Percentiles rank a stretch among this genome's conserved stretches.
Conservation (phyloP, 23 tunicate genomes). For the Clavelina lepadiformis region DNA sequence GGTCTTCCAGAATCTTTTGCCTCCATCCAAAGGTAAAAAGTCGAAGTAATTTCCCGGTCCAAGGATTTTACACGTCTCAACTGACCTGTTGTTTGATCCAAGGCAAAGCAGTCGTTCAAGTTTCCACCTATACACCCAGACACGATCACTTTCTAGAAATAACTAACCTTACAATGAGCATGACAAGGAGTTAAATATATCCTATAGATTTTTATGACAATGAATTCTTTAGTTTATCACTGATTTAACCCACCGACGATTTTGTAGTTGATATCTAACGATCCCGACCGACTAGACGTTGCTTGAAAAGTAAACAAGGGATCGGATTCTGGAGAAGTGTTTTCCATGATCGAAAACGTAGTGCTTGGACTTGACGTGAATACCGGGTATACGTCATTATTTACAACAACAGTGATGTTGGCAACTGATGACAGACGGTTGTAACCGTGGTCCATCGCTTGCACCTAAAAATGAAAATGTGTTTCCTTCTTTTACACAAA, state of each 20-base stretch:
- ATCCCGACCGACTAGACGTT: background rate
- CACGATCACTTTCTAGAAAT: too few species aligned
- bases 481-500: background rate
- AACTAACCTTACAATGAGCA: too few species aligned
- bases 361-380: conserved; percentile 3
- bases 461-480: conserved; percentile 3
- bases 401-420: conserved; percentile 9
- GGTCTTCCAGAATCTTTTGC: conserved; percentile 27
- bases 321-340: conserved; percentile 3
- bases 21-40: conserved; percentile 30
- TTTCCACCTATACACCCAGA: conserved; percentile 46
- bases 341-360: conserved; percentile 11
- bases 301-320: conserved; percentile 17
- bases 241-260: background rate
- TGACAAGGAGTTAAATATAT: too few species aligned
- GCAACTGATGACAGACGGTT: background rate
- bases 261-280: background rate
- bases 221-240: background rate
- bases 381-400: background rate
- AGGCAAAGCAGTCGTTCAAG: conserved; percentile 4
- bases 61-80: conserved; percentile 14
- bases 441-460: conserved; percentile 13
- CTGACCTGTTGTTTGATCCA: conserved; percentile 11
- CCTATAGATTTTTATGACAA: background rate
- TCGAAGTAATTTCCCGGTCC: conserved; percentile 12